Percentiles rank a stretch among this genome's conserved stretches.
phyloP scores from a whole-genome alignment of 2,888 invertebrate species.

The Torymus auratus region DNA sequence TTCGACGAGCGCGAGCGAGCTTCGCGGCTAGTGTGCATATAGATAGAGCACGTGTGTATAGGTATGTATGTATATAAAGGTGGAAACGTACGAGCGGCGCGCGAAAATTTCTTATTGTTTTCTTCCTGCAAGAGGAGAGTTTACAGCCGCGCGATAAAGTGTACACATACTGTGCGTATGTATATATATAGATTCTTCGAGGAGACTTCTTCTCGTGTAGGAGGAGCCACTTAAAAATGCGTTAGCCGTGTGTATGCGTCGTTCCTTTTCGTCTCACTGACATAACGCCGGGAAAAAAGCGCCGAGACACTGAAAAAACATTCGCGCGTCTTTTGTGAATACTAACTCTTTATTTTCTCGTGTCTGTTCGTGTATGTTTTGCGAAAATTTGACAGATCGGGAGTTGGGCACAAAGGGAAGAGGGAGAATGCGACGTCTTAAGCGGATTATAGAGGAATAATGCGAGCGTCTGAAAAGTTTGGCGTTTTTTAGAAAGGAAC shows the following conservation, averaged over 20 bases:
- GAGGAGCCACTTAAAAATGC: conserved; percentile 31
- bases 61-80: not conserved
- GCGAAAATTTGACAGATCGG: conserved; percentile 28
- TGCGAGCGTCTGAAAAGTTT: no score
- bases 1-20: conserved; percentile 35
- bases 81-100: conserved; percentile 23
- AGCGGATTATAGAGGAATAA: no score
- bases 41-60: no score
- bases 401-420: not conserved
- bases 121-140: conserved; percentile 23
- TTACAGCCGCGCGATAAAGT: not conserved
- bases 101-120: conserved; percentile 52
- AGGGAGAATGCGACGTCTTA: no score
- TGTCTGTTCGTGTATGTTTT: conserved; percentile 1
- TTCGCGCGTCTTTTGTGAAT: conserved; percentile 7
- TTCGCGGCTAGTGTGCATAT: not conserved
- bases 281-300: conserved; percentile 28
- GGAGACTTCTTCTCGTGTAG: not conserved
- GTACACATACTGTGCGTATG: not conserved
- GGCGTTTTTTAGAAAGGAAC: no score
- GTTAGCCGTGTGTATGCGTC: not conserved
- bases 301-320: conserved; percentile 38
- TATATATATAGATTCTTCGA: no score
- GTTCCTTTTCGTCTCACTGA: conserved; percentile 17
- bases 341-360: not conserved